Percentiles rank a stretch among this genome's conserved stretches.
Evolutionary conservation across 1,140 invertebrate genomes (phyloP).

Genomic region (Phocides pigmalion): DNA sequence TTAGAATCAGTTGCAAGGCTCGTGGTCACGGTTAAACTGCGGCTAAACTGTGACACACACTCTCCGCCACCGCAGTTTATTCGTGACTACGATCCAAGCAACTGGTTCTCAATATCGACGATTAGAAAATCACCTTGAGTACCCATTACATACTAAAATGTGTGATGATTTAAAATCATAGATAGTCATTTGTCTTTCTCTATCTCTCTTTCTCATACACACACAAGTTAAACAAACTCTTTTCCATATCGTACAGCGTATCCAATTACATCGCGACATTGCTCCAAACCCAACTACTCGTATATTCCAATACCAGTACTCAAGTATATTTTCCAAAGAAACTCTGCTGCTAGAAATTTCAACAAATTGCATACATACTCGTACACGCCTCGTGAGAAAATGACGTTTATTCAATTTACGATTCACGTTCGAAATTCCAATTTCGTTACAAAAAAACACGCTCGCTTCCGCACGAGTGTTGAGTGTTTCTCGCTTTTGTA

Average conservation of each 20-base stretch:
- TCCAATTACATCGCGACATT: background rate
- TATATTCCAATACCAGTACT: background rate
- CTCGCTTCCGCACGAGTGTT: background rate
- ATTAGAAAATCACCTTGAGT: too few species aligned
- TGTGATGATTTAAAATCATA: too few species aligned
- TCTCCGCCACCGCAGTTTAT: too few species aligned
- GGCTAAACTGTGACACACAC: too few species aligned
- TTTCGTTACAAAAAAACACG: constrained; percentile 24
- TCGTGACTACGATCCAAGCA: too few species aligned
- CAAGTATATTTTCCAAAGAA: constrained; percentile 42
- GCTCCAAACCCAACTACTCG: constrained; percentile 2
- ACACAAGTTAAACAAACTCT: background rate
- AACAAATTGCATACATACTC: constrained; percentile 46
- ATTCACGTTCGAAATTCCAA: constrained; percentile 26
- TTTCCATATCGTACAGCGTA: background rate
- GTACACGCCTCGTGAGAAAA: constrained; percentile 38
- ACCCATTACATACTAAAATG: too few species aligned
- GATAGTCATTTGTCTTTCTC: too few species aligned
- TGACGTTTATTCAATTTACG: constrained; percentile 53
- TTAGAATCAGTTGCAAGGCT: too few species aligned
- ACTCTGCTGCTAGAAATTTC: constrained; percentile 45
- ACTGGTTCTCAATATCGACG: too few species aligned
- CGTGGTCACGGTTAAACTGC: too few species aligned
- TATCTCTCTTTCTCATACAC: too few species aligned
- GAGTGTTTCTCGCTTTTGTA: background rate